These are phyloP conservation scores for Melinaea marsaeus DNA, from an alignment of 2,888 invertebrate species.

Conservation along the genomic window DNA sequence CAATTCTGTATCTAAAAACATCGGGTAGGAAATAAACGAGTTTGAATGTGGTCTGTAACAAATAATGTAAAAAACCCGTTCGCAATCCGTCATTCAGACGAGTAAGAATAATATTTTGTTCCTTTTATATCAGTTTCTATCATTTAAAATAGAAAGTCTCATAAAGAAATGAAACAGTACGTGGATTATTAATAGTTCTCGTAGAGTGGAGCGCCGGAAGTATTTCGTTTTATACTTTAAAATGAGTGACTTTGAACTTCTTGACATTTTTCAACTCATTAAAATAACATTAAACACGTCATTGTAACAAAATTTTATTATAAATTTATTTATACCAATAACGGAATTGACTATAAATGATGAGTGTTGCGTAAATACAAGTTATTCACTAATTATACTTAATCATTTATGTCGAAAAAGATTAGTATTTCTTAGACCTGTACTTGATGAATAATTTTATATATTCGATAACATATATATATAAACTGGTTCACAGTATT, in stretches of 20 bases:
- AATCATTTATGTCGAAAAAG: too few relatives aligned
- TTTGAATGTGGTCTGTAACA: background rate
- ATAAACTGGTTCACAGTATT: too few relatives aligned
- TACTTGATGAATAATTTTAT: too few relatives aligned
- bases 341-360: too few relatives aligned
- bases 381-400: too few relatives aligned
- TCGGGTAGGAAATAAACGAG: background rate
- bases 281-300: background rate
- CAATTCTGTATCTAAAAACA: background rate
- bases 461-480: too few relatives aligned
- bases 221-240: background rate
- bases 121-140: background rate
- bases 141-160: background rate
- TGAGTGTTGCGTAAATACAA: too few relatives aligned
- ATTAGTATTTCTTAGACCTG: too few relatives aligned
- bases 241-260: conserved; percentile 6
- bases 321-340: background rate
- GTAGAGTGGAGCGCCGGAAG: background rate
- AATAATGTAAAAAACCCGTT: background rate
- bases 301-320: background rate
- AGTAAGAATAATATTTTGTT: background rate
- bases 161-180: too few relatives aligned
- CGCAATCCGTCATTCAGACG: background rate
- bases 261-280: conserved; percentile 7
- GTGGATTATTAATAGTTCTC: too few relatives aligned